These are phyloP conservation scores for Drosophila micromelanica DNA, from an alignment of 1,140 invertebrate genomes.

Conservation along the genomic window DNA sequence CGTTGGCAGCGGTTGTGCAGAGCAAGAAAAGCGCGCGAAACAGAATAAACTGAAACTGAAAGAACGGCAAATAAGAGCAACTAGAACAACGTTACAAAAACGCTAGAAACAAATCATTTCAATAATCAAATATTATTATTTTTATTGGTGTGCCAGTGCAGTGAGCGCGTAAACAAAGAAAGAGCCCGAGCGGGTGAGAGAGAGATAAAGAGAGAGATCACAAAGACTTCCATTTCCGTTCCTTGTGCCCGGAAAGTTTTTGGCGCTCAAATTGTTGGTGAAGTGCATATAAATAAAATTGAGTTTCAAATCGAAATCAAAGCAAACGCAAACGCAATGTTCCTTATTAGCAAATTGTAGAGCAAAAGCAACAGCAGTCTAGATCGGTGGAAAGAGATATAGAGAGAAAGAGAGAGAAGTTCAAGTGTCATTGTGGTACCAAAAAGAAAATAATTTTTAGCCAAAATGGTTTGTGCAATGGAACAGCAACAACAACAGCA, in stretches of 20 bases:
- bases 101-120: constrained; percentile 51
- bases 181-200: neutral
- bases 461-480: constrained; percentile 84
- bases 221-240: constrained; percentile 36
- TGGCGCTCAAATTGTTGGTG: constrained; percentile 51
- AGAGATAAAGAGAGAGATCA: constrained; percentile 37
- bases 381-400: constrained; percentile 21
- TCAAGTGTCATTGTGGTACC: constrained; percentile 80
- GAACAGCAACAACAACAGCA: constrained; percentile 68
- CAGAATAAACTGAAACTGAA: constrained; percentile 24
- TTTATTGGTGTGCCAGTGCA: constrained; percentile 72
- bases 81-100: constrained; percentile 33
- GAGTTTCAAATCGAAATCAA: constrained; percentile 36
- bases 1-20: constrained; percentile 78
- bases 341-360: constrained; percentile 82
- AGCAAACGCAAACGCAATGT: constrained; percentile 64
- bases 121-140: constrained; percentile 48
- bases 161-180: constrained; percentile 19
- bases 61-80: constrained; percentile 48
- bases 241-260: constrained; percentile 23
- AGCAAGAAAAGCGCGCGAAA: constrained; percentile 77
- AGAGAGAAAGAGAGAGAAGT: constrained; percentile 40
- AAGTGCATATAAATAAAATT: constrained; percentile 46
- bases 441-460: constrained; percentile 63
- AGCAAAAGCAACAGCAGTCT: constrained; percentile 41